Evolutionary conservation across 2,113 vertebrate species (phyloP), one percentile per base, ranked within the genome.

Genomic region (Zosterops pallidus): DNA sequence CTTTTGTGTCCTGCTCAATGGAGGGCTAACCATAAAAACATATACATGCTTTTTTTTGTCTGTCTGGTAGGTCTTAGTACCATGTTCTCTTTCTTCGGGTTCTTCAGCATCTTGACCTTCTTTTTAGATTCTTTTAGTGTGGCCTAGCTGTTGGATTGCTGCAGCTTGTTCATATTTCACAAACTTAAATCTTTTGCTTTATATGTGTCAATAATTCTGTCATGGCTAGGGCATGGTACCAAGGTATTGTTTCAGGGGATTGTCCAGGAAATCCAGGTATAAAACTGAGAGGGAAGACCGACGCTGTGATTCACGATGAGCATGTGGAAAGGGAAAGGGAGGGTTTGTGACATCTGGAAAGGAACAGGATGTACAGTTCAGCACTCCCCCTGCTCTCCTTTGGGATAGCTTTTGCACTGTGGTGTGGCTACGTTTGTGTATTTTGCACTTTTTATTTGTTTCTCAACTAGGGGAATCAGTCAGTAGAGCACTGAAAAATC

Each of bases 11-110:
- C 57, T 86, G 42, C 70, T 96, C 44, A 44, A 9, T 74, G 79
- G 49, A 68, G 37, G 52, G 7, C 90, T 96, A 88, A 89, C 64
- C 83, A 86, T 53, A 84, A 74, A 93, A 93, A 44, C 53, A 82
- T 6, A 26, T 16, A 41, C 9, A 3, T 83, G 63, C 19, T 47
- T 82, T 92, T 92, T 92, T 86, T 74, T 62, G 33, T 49, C 44
- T 25, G 5, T 33, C 57, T 78, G 28, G 28, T 59, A 57, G 49
- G 22, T 83, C 47, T 86, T 35, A 60, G 17, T 86, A 82, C 17
- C 29, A 46, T 53, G 29, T 37, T 83, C 10, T 62, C 49, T 87
- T 79, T 83, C 68, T 78, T 83, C 4, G 13, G 50, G 21, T 80
- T 33, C 60, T 81, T 93, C 19, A 89, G 8, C 7, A 20, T 74